These are phyloP conservation scores for Anagrus nilaparvatae DNA, from an alignment of 1,140 invertebrate genomes.

Conservation along the genomic window DNA sequence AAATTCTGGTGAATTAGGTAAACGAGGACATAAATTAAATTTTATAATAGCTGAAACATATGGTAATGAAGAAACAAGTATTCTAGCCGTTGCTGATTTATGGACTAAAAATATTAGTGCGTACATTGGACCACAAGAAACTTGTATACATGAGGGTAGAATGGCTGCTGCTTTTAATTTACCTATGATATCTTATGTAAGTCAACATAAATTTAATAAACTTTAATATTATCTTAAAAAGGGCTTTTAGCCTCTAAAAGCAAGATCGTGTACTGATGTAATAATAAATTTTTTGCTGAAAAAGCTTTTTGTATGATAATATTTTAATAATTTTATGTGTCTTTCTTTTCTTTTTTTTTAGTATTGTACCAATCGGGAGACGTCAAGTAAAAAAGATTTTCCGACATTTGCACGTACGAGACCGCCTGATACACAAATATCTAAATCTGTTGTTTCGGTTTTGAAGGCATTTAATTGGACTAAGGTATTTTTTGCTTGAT, in stretches of 20 bases:
- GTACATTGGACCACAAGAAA: slow-evolving; percentile 91
- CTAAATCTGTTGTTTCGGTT: slow-evolving; percentile 75
- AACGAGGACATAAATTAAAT: slow-evolving; percentile 57
- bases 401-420: slow-evolving; percentile 87
- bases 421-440: slow-evolving; percentile 87
- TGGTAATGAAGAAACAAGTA: slow-evolving; percentile 78
- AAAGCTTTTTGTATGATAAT: no score
- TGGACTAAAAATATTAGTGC: slow-evolving; percentile 80
- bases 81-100: slow-evolving; percentile 71
- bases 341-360: no score
- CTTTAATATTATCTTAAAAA: no score
- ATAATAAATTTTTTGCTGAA: no score
- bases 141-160: slow-evolving; percentile 85
- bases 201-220: slow-evolving; percentile 21
- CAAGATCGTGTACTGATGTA: no score
- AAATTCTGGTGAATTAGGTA: slow-evolving; percentile 47
- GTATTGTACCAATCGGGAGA: slow-evolving; percentile 79
- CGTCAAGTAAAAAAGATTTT: slow-evolving; percentile 77
- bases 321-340: no score
- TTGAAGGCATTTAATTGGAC: slow-evolving; percentile 72
- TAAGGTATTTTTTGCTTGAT: slow-evolving; percentile 59
- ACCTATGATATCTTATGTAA: slow-evolving; percentile 74
- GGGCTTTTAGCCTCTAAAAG: no score
- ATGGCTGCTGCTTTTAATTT: slow-evolving; percentile 94
- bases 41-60: slow-evolving; percentile 87